These are phyloP conservation scores for Digitonthophagus gazella DNA, from an alignment of 2,888 invertebrate species.

Conservation along the genomic window DNA sequence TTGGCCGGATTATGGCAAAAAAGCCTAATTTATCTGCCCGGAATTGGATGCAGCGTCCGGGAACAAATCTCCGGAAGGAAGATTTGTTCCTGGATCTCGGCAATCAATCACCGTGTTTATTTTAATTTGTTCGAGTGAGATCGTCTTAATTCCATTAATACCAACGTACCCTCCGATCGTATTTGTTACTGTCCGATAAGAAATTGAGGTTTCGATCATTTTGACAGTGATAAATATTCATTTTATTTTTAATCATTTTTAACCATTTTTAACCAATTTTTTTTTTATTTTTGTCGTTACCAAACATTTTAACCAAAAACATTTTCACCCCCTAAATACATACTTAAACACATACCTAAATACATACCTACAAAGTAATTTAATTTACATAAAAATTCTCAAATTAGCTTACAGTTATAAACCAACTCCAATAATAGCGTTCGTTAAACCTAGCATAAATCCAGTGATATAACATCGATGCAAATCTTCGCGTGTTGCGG, in stretches of 20 bases:
- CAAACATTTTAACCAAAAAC: no score
- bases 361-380: background rate
- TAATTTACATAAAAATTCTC: background rate
- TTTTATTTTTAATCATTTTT: no score
- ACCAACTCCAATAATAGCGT: background rate
- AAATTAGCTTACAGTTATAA: background rate
- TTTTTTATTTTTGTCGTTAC: background rate
- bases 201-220: background rate
- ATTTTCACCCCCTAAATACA: no score
- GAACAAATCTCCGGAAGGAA: background rate
- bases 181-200: background rate
- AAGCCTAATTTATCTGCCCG: background rate
- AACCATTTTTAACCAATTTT: background rate
- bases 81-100: background rate
- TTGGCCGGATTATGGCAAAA: background rate
- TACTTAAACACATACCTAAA: background rate
- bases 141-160: background rate
- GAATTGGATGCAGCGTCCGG: background rate
- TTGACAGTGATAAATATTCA: background rate
- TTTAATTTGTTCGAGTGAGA: background rate
- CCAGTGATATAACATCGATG: background rate
- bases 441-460: background rate
- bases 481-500: constrained; percentile 9
- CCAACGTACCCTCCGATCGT: background rate
- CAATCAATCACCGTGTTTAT: background rate